phyloP scores from a whole-genome alignment of 2,797 vertebrate species.

The Orientallactaga sibirica region DNA sequence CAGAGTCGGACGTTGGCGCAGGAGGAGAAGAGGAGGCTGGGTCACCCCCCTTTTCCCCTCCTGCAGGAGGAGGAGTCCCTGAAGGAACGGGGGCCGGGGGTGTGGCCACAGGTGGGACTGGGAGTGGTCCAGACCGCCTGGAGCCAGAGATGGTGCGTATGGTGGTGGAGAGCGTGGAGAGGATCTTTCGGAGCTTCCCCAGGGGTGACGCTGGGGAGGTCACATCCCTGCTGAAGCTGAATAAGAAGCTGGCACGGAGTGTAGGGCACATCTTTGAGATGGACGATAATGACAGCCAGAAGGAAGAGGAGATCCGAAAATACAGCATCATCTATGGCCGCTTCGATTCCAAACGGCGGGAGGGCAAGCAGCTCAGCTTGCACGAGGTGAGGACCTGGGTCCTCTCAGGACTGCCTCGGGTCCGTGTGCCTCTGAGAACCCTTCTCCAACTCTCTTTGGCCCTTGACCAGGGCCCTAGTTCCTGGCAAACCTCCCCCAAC shows the following conservation, averaged over 20 bases:
- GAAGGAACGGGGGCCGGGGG: slow-evolving; percentile 79
- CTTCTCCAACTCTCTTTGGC: background rate
- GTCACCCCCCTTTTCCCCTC: slow-evolving; percentile 87
- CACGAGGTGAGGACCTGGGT: slow-evolving; percentile 92
- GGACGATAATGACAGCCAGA: slow-evolving; percentile 92
- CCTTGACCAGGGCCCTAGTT: background rate
- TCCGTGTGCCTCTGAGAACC: background rate
- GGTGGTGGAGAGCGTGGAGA: slow-evolving; percentile 94
- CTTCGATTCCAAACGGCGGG: slow-evolving; percentile 96
- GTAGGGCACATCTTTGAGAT: slow-evolving; percentile 98
- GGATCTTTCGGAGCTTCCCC: slow-evolving; percentile 94
- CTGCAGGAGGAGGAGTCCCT: slow-evolving; percentile 76
- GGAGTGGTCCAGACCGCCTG: slow-evolving; percentile 88
- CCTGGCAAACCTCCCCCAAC: background rate
- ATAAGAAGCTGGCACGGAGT: slow-evolving; percentile 96
- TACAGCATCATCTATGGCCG: slow-evolving; percentile 98
- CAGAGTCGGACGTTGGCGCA: slow-evolving; percentile 91
- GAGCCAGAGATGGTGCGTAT: slow-evolving; percentile 93
- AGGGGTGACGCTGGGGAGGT: slow-evolving; percentile 91
- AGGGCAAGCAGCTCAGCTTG: slow-evolving; percentile 96
- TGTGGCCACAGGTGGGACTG: slow-evolving; percentile 85
- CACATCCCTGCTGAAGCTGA: slow-evolving; percentile 94
- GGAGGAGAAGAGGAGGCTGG: slow-evolving; percentile 92
- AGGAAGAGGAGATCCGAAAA: slow-evolving; percentile 97
- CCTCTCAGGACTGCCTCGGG: background rate